A percentile compares a stretch with the other conserved stretches of the same genome.
Evolutionary conservation across 2,888 invertebrate species (phyloP).

Genomic region (Thumatha senex): DNA sequence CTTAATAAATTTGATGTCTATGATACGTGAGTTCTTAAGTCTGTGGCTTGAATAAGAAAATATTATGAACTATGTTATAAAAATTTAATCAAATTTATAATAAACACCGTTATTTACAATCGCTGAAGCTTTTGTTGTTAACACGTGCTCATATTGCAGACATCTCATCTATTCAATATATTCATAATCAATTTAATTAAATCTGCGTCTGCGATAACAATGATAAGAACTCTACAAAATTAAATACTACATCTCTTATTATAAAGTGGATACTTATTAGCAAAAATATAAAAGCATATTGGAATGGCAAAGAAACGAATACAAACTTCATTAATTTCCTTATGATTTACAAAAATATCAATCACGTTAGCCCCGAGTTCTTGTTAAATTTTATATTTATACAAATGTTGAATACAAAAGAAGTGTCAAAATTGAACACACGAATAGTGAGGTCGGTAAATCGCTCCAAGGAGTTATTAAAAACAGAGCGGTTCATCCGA

Average conservation of each 20-base stretch:
- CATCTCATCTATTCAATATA: constrained; percentile 56
- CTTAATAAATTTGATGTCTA: too few species aligned
- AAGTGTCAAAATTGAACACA: constrained; percentile 63
- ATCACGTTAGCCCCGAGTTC: constrained; percentile 44
- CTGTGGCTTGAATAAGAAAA: constrained; percentile 29
- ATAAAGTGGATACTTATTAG: too few species aligned
- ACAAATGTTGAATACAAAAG: constrained; percentile 55
- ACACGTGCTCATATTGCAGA: constrained; percentile 60
- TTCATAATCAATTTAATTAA: constrained; percentile 64
- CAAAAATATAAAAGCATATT: constrained; percentile 11
- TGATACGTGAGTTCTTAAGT: constrained; percentile 13
- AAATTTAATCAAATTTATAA: constrained; percentile 75
- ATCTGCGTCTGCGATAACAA: constrained; percentile 10
- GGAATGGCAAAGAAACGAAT: constrained; percentile 1
- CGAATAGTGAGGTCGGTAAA: constrained; percentile 56
- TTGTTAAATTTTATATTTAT: constrained; percentile 61
- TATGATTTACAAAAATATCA: constrained; percentile 25
- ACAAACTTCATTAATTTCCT: constrained; percentile 22
- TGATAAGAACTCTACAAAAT: too few species aligned
- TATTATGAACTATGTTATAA: constrained; percentile 56
- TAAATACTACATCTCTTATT: too few species aligned
- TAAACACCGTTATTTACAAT: constrained; percentile 61
- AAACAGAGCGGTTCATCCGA: constrained; percentile 76
- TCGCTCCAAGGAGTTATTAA: constrained; percentile 72
- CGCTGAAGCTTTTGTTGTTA: constrained; percentile 55